Conservation (phyloP, 2,888 invertebrate species). For the Augochlorella aurata region DNA sequence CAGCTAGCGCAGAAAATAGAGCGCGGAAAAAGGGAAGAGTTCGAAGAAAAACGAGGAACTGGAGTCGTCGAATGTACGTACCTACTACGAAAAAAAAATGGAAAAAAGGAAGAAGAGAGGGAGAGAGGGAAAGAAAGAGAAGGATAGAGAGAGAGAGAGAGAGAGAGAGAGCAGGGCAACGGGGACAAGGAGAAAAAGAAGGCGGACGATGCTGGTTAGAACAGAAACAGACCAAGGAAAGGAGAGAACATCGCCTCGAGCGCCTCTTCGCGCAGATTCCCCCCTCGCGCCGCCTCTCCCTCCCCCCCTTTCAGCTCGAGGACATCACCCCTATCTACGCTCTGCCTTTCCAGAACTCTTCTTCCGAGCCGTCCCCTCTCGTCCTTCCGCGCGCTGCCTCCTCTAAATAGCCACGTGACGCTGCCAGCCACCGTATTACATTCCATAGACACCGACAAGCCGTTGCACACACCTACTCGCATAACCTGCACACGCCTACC, state of each 20-base stretch:
- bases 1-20: conserved; percentile 1
- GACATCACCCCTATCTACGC: conserved; percentile 26
- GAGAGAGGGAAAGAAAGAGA: background rate
- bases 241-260: conserved; percentile 61
- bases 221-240: conserved; percentile 40
- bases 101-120: background rate
- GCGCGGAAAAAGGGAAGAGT: background rate
- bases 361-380: conserved; percentile 16
- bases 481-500: conserved; percentile 10
- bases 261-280: conserved; percentile 62
- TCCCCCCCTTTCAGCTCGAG: conserved; percentile 25
- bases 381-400: conserved; percentile 23
- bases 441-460: conserved; percentile 45
- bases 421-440: conserved; percentile 71
- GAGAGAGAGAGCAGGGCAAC: conserved; percentile 4
- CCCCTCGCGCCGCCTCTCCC: conserved; percentile 17
- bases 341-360: conserved; percentile 44
- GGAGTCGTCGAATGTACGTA: conserved; percentile 31
- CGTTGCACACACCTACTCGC: conserved; percentile 13
- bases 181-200: conserved; percentile 25
- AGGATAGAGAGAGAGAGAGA: conserved; percentile 2
- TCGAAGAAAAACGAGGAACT: conserved; percentile 19
- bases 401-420: conserved; percentile 73
- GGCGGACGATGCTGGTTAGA: conserved; percentile 38
- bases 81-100: conserved; percentile 1